phyloP scores from a whole-genome alignment of 1,140 invertebrate species.

The Penaeus japonicus region DNA sequence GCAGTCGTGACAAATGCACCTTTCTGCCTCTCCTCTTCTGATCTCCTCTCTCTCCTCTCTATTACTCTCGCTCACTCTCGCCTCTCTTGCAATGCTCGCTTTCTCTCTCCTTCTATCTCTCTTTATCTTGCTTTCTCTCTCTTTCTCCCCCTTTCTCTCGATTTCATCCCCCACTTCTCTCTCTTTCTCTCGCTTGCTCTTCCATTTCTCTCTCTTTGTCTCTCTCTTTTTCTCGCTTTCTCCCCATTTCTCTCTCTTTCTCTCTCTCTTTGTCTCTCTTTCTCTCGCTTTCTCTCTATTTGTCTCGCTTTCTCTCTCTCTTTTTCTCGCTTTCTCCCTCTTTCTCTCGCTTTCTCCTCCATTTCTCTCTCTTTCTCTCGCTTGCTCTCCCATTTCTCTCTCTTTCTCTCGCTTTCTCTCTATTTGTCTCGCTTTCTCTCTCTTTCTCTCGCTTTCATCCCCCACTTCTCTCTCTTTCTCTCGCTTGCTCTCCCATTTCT shows the following conservation, averaged over 20 bases:
- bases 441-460: no score
- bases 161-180: no score
- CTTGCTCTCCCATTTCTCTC: not conserved
- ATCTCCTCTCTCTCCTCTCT: not conserved
- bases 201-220: not conserved
- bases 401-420: not conserved
- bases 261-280: not conserved
- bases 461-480: not conserved
- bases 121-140: no score
- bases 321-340: no score
- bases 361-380: conserved; percentile 3
- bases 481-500: not conserved
- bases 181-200: not conserved
- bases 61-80: not conserved
- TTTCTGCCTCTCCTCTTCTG: not conserved
- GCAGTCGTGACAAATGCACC: no score
- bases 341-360: not conserved
- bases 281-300: not conserved
- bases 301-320: not conserved
- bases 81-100: not conserved
- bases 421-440: no score
- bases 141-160: not conserved
- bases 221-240: not conserved
- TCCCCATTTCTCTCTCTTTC: not conserved
- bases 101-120: no score